Evolutionary conservation across 2,797 vertebrate genomes (phyloP).

Genomic region (Sciaenops ocellatus): DNA sequence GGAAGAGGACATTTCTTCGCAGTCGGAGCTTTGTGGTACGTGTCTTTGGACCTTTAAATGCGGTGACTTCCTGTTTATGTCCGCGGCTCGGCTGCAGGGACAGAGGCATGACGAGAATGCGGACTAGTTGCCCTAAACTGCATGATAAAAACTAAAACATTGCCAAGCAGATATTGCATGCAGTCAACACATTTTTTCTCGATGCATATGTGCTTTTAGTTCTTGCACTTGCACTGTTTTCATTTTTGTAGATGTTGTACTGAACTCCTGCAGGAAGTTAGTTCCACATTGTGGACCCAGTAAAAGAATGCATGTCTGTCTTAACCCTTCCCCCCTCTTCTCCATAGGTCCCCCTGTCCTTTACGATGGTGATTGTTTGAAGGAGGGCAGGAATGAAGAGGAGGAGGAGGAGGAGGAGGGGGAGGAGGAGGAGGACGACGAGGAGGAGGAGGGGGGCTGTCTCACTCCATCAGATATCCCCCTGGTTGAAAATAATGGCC

Average conservation of each 20-base stretch:
- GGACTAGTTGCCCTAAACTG: not conserved
- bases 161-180: not conserved
- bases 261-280: not conserved
- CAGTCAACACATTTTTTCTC: not conserved
- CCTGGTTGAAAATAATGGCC: constrained; percentile 47
- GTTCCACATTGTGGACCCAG: not conserved
- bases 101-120: not conserved
- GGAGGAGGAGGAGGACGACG: not conserved
- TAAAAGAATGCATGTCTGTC: constrained; percentile 40
- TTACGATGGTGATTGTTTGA: constrained; percentile 40
- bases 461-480: constrained; percentile 41
- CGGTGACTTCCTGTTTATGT: constrained; percentile 43
- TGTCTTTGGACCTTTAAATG: constrained; percentile 7
- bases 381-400: constrained; percentile 14
- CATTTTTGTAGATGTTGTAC: not conserved
- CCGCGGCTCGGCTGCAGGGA: not conserved
- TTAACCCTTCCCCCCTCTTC: constrained; percentile 38
- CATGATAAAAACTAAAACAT: not conserved
- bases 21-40: constrained; percentile 45
- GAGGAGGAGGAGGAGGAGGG: constrained; percentile 34
- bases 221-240: not conserved
- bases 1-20: constrained; percentile 35
- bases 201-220: not conserved
- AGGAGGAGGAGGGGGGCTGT: constrained; percentile 33
- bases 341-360: constrained; percentile 30